These are phyloP conservation scores for Drosophila pandora DNA, from an alignment of 1,140 invertebrate genomes.

Conservation along the genomic window DNA sequence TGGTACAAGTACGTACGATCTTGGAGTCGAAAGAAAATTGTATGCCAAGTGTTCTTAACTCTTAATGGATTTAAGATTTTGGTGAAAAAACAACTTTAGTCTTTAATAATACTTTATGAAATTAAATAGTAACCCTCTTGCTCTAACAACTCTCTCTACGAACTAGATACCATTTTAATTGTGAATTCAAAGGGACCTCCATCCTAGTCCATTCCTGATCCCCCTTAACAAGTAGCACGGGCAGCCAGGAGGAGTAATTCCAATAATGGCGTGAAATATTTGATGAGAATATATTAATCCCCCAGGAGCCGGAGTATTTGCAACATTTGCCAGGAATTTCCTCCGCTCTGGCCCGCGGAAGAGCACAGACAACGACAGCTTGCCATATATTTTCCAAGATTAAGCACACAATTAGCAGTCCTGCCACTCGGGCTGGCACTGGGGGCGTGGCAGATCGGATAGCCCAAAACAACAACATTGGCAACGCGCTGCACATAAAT, in stretches of 20 bases:
- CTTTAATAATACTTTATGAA: too few relatives aligned
- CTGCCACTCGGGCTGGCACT: conserved; percentile 28
- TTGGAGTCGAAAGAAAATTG: not conserved
- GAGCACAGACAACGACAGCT: conserved; percentile 55
- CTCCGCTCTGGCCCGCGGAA: conserved; percentile 12
- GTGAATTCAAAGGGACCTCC: conserved; percentile 12
- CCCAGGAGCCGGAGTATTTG: conserved; percentile 62
- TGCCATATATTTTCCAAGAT: conserved; percentile 75
- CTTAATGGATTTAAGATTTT: not conserved
- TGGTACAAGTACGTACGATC: conserved; percentile 3
- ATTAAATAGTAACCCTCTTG: not conserved
- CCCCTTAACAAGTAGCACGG: not conserved
- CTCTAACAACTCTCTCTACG: not conserved
- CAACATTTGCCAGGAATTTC: conserved; percentile 56
- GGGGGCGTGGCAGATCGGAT: conserved; percentile 55
- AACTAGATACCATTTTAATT: conserved; percentile 26
- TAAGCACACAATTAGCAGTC: conserved; percentile 81
- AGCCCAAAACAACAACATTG: conserved; percentile 57
- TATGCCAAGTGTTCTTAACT: not conserved
- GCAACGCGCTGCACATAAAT: conserved; percentile 78
- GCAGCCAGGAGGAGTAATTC: conserved; percentile 50
- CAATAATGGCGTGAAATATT: conserved; percentile 82
- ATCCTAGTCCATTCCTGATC: not conserved
- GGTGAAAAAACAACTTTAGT: not conserved
- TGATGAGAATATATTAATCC: conserved; percentile 82